Conservation (phyloP, 2,113 vertebrate species). For the Carassius auratus region DNA sequence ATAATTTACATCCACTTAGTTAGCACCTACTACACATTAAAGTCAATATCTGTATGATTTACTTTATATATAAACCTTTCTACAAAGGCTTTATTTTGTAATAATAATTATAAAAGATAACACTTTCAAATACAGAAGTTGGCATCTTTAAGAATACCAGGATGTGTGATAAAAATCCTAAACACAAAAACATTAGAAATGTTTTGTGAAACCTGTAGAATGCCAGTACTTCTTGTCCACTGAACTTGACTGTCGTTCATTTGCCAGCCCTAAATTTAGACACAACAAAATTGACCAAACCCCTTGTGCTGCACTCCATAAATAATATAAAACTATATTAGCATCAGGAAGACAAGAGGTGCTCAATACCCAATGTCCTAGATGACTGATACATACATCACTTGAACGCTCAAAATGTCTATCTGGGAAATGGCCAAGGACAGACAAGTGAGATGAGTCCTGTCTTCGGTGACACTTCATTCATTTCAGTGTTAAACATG, state of each 20-base stretch:
- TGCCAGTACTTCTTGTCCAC: not conserved
- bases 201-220: not conserved
- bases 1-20: not conserved
- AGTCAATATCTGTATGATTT: not conserved
- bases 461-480: constrained; percentile 3
- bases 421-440: constrained; percentile 9
- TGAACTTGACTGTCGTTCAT: constrained; percentile 2
- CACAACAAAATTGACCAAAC: not conserved
- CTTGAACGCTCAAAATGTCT: not conserved
- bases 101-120: not conserved
- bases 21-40: not conserved
- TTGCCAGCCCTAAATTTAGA: constrained; percentile 12
- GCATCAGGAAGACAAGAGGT: not conserved
- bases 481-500: not conserved
- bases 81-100: not conserved
- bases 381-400: not conserved
- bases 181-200: not conserved
- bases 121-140: not conserved
- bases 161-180: not conserved
- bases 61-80: not conserved
- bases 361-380: not conserved
- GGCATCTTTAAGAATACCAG: not conserved
- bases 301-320: not conserved
- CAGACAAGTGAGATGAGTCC: not conserved
- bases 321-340: constrained; percentile 34